phyloP scores from a whole-genome alignment of 1,140 invertebrate genomes.

The Tenebrio molitor region DNA sequence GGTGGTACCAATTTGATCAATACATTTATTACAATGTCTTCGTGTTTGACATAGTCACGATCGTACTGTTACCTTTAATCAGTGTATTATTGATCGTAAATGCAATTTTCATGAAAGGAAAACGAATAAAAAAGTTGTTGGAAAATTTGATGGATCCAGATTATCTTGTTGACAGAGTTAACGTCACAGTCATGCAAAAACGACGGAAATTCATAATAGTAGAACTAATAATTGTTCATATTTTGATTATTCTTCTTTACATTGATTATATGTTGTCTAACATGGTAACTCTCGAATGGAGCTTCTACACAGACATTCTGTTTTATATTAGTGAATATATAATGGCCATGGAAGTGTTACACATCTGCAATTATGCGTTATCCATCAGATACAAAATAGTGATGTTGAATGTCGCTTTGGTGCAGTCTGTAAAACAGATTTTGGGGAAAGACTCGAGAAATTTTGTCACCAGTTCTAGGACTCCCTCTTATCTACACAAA shows the following conservation, averaged over 20 bases:
- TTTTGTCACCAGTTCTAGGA: neutral
- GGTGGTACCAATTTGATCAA: too few species aligned
- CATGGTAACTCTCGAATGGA: neutral
- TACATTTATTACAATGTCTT: too few species aligned
- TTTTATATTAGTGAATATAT: slow-evolving; percentile 2
- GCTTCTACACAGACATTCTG: neutral
- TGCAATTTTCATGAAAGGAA: too few species aligned
- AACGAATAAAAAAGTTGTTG: too few species aligned
- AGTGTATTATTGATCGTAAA: too few species aligned
- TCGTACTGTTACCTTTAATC: too few species aligned
- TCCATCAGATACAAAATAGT: neutral
- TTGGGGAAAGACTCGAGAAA: neutral
- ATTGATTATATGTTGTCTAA: neutral
- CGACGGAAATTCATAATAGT: neutral
- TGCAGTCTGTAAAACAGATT: neutral
- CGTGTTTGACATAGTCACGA: too few species aligned
- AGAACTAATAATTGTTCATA: neutral
- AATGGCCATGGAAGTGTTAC: slow-evolving; percentile 1
- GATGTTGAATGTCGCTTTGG: neutral
- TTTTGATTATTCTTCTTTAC: neutral
- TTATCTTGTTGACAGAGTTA: neutral
- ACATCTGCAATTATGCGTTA: neutral
- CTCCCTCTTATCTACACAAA: neutral
- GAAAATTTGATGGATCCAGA: neutral
- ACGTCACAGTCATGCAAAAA: neutral